phyloP scores from a whole-genome alignment of 2,113 vertebrate genomes.

The Calidris pygmaea region DNA sequence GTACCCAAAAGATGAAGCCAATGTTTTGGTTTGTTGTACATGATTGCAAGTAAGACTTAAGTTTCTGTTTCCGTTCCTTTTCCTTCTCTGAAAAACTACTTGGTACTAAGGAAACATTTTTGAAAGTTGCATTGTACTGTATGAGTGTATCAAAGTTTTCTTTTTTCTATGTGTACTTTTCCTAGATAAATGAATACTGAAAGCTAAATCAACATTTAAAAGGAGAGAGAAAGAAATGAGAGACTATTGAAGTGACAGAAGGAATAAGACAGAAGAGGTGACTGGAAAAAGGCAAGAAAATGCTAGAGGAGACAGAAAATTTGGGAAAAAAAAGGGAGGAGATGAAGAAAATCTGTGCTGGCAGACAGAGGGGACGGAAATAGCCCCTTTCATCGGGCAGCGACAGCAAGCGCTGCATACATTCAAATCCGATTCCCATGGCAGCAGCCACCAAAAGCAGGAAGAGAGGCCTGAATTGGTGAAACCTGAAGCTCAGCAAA shows the following conservation, averaged over 20 bases:
- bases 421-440: not conserved
- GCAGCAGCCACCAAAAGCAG: constrained; percentile 7
- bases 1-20: not conserved
- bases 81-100: not conserved
- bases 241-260: not conserved
- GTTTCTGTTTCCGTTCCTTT: not conserved
- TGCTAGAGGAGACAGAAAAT: not conserved
- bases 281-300: constrained; percentile 5
- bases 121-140: not conserved
- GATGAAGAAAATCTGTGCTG: not conserved
- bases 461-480: not conserved
- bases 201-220: not conserved
- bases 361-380: constrained; percentile 19
- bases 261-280: not conserved
- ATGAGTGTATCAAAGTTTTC: not conserved
- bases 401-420: not conserved
- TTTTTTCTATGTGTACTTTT: not conserved
- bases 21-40: not conserved
- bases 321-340: not conserved
- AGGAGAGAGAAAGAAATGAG: not conserved
- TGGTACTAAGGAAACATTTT: not conserved
- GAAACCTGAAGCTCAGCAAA: not conserved
- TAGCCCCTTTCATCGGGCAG: not conserved
- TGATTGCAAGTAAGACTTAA: not conserved
- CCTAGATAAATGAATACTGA: not conserved